Evolutionary conservation across 2,888 invertebrate species (phyloP), one percentile per base, ranked within the genome.

Genomic region (Parascotia fuliginaria): DNA sequence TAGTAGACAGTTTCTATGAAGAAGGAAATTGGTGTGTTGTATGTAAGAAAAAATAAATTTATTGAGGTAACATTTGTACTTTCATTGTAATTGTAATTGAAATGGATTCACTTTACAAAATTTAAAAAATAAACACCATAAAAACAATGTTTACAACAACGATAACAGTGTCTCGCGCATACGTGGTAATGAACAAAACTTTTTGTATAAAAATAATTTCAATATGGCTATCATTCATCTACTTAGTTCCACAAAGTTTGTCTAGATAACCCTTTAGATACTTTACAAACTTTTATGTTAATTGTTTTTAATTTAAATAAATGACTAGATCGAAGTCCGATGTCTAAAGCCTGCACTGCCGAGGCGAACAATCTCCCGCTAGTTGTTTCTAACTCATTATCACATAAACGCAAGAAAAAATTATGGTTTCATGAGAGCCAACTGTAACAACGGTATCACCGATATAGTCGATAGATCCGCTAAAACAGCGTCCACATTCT

Each of bases 11-110:
- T 69, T 99, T 97, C 83, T 98, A 98, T 75, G 99, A 99, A 83
- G 96, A 99, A 84, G 99, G 99, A 0, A 99, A 99, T 83, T 98
- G 98, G 97, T 98, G 98, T 92, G 94, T 97, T 24, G 89, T 97
- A 64, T 94, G 97, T 73, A 90, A 94, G 77, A 97, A 96, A 92
- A 75, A 79, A 65, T 77, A 79, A 79, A 59, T 36, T 51, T 45
- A 49, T 52, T 55, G 71, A 73, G 53, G 60, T 77, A 80, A 80
- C 72, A 74, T 78, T 82, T 79, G 77, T 81, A 81, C 81, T 68
- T 66, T 82, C 76, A 76, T 79, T 70, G 63, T 3, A 1, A 24
- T 7, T 24, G 24, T 24, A 66, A 71, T 62, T 53, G 75, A 74
- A 73, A 78, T 47, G 61, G 58, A 64, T 55, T 65, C 53, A 65